Evolutionary conservation across 2,113 vertebrate species (phyloP), one percentile per base, ranked within the genome.

Genomic region (Terrapene triunguis): DNA sequence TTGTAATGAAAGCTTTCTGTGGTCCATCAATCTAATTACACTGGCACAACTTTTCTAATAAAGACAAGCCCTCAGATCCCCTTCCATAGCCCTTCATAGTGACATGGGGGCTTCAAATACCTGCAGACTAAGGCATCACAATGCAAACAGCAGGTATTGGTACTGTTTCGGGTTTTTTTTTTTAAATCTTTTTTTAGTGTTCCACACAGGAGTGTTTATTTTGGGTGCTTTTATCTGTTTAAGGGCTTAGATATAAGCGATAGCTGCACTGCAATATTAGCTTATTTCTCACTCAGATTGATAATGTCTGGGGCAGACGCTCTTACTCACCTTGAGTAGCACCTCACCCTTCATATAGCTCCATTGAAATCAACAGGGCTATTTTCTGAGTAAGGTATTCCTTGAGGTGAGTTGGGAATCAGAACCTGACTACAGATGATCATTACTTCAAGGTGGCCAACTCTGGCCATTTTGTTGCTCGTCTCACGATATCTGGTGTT

Each of bases 401-500:
- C 93, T 96, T 94, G 88, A 82, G 81, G 51, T 42, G 53, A 82
- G 38, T 72, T 92, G 27, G 32, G 92, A 54, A 51, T n/a, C 4
- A 4, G 62, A 69, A 69, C 35, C 17, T 69, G 35, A n/a, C 35
- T 17, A 80, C 54, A 89, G 54, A 93, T 47, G 80, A 27, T 85
- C 89, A 65, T 54, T 62, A 69, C 12, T 44, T 44, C 72, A 25
- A 27, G n/a, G 3, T 76, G 72, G n/a, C 69, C 69, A 29, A 32
- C 24, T n/a, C 96, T 89, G 95, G 81, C 47, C 88, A 22, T 94
- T 97, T 89, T 95, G 85, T 82, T 97, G 38, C 72, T 42, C 25
- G 72, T 25, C 38, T 76, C 21, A 44, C 13, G 24, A n/a, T n/a
- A 69, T n/a, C 92, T 96, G 84, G 93, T 89, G 89, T 84, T 55